phyloP scores from a whole-genome alignment of 2,888 invertebrate genomes.

The Drosophila diplacantha region DNA sequence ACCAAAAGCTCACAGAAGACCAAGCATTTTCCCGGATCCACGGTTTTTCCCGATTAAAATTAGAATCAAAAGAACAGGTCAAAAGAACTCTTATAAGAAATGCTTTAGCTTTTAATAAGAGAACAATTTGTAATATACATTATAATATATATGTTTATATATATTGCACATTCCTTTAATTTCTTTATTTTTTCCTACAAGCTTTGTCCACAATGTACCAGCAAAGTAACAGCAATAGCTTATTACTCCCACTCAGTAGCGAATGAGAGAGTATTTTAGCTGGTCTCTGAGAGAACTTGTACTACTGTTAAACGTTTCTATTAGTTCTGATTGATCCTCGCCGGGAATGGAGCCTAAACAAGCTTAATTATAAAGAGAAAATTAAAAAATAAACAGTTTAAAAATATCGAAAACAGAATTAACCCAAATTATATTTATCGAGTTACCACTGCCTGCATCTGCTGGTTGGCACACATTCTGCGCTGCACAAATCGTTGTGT shows the following conservation, averaged over 20 bases:
- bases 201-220: not conserved
- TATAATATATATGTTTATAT: no score
- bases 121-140: no score
- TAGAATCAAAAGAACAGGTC: not conserved
- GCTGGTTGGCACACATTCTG: constrained; percentile 68
- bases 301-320: no score
- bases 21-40: not conserved
- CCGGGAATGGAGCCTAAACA: not conserved
- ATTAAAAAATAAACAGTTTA: not conserved
- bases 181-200: not conserved
- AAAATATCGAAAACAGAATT: no score
- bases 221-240: not conserved
- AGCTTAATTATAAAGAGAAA: not conserved
- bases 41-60: not conserved
- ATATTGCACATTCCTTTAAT: accelerated
- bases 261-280: not conserved
- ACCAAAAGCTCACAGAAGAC: not conserved
- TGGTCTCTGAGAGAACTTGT: not conserved
- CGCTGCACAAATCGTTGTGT: constrained; percentile 13
- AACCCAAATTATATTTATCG: not conserved
- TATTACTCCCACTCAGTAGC: no score
- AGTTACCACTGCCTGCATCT: constrained; percentile 25
- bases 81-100: no score
- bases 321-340: not conserved
- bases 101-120: no score